These are phyloP conservation scores for Galagoides demidoff DNA, from an alignment of 2,797 vertebrate genomes.

Conservation along the genomic window DNA sequence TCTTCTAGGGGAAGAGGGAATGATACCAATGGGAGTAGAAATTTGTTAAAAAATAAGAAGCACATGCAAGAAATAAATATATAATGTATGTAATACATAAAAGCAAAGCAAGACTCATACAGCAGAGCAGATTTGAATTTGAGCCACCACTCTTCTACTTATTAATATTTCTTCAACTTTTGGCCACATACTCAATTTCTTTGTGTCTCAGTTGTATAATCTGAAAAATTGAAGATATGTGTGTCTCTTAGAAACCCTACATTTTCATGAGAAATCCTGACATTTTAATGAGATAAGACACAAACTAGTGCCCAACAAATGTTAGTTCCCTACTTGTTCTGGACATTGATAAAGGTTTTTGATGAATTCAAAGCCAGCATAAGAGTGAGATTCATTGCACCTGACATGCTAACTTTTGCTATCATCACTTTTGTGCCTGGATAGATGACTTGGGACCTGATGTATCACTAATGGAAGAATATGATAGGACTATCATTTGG, in stretches of 20 bases:
- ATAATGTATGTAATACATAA: neutral
- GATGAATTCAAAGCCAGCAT: neutral
- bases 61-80: neutral
- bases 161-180: no score
- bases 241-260: neutral
- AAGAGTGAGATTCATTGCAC: neutral
- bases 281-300: neutral
- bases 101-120: neutral
- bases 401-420: no score
- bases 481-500: neutral
- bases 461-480: neutral
- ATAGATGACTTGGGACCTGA: neutral
- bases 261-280: neutral
- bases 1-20: neutral
- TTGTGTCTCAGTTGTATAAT: neutral
- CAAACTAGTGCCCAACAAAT: neutral
- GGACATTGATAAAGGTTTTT: neutral
- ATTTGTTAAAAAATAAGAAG: neutral
- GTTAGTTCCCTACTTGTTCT: neutral
- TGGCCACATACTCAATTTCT: neutral
- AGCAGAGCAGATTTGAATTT: neutral
- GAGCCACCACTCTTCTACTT: neutral
- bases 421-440: neutral
- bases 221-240: accelerated
- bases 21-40: neutral